A percentile compares a stretch with the other conserved stretches of the same genome.
Evolutionary conservation across 2,797 vertebrate species (phyloP).

Genomic region (Enteromius trimaculatus): DNA sequence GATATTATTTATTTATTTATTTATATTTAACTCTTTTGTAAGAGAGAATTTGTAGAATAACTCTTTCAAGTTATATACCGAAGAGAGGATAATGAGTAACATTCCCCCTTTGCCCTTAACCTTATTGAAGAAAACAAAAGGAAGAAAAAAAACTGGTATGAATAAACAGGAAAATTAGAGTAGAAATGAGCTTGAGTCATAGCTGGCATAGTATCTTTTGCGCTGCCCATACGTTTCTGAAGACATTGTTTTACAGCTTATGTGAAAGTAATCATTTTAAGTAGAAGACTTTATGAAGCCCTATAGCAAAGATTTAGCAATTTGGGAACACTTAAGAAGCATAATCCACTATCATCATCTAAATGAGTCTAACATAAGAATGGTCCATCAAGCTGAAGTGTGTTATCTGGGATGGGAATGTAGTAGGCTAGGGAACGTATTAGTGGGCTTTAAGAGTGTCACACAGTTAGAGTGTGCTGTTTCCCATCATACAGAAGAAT

Average conservation of each 20-base stretch:
- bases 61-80: background rate
- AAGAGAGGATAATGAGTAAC: background rate
- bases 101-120: background rate
- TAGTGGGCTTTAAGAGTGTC: constrained; percentile 7
- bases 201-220: background rate
- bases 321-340: constrained; percentile 59
- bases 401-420: constrained; percentile 49
- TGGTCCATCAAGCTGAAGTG: constrained; percentile 64
- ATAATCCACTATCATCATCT: constrained; percentile 68
- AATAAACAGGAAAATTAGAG: background rate
- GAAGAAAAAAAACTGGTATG: background rate
- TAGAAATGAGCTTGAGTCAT: background rate
- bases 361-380: constrained; percentile 74
- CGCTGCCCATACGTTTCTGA: background rate
- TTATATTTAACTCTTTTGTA: no score
- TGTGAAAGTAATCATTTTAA: constrained; percentile 37
- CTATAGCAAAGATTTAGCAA: constrained; percentile 72
- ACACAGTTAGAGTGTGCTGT: constrained; percentile 17
- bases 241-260: constrained; percentile 22
- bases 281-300: constrained; percentile 55
- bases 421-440: background rate
- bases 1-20: no score
- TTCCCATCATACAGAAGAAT: constrained; percentile 34
- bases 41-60: background rate
- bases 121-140: background rate